A percentile compares a stretch with the other conserved stretches of the same genome.
phyloP scores from a whole-genome alignment of 2,797 vertebrate genomes.

The Galaxias olidus region DNA sequence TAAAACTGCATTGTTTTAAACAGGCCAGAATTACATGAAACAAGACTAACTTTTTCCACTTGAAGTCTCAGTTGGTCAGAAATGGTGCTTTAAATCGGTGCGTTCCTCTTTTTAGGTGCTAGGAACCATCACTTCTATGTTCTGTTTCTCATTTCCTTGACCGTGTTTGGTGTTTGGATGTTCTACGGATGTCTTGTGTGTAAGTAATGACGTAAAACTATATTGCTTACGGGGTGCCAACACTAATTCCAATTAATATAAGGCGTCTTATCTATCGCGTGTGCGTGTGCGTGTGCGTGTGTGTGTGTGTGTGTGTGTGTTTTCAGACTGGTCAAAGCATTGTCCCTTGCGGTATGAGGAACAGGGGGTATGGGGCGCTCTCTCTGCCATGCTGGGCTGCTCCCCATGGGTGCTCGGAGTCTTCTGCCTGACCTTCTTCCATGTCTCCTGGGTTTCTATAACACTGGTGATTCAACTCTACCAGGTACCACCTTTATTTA shows the following conservation, averaged over 20 bases:
- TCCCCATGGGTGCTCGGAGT: constrained; percentile 89
- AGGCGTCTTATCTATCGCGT: background rate
- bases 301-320: no score
- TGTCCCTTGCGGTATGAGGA: constrained; percentile 75
- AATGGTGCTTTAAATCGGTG: background rate
- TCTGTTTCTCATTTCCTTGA: constrained; percentile 81
- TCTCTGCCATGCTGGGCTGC: constrained; percentile 76
- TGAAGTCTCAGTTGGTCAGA: no score
- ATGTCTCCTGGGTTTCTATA: constrained; percentile 80
- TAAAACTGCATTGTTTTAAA: no score
- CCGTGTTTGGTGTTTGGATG: constrained; percentile 78
- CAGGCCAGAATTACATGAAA: no score
- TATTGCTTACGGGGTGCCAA: no score
- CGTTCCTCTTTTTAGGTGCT: constrained; percentile 70
- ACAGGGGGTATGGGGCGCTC: constrained; percentile 78
- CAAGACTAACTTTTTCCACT: no score
- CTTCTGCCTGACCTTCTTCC: constrained; percentile 79
- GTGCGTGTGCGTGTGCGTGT: background rate
- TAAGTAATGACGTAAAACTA: constrained; percentile 68
- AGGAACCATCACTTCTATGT: constrained; percentile 92
- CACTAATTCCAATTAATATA: no score
- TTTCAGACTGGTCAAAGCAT: constrained; percentile 84
- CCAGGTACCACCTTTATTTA: constrained; percentile 69
- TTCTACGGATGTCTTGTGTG: constrained; percentile 82
- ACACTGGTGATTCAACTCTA: constrained; percentile 85